Evolutionary conservation across 2,888 invertebrate genomes (phyloP).

Genomic region (Platycnemis pennipes): DNA sequence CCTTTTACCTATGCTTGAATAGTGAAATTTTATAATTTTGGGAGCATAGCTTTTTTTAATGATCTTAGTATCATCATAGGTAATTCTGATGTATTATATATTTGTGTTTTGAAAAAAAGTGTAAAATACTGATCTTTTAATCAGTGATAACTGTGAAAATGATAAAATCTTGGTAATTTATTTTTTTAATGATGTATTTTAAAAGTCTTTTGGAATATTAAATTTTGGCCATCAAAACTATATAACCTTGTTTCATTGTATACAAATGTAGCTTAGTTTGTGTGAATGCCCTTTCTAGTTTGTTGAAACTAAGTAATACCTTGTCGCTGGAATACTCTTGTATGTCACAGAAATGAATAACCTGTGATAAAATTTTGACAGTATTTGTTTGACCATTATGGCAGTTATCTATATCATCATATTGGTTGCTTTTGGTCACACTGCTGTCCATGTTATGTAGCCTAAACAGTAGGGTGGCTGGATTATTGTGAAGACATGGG

Average conservation of each 20-base stretch:
- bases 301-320: no score
- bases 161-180: background rate
- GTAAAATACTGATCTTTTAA: background rate
- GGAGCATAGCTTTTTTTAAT: background rate
- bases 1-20: background rate
- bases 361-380: no score
- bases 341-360: no score
- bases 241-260: constrained; percentile 68
- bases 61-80: background rate
- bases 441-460: background rate
- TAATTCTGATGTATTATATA: background rate
- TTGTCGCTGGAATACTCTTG: no score
- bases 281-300: no score
- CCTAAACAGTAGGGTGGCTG: background rate
- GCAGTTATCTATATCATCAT: no score
- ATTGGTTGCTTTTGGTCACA: no score
- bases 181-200: background rate
- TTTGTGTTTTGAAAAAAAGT: background rate
- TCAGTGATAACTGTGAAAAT: background rate
- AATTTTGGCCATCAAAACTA: constrained; percentile 59
- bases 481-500: background rate
- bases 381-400: no score
- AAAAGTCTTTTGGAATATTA: background rate
- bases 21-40: background rate
- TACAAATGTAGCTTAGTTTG: background rate